Evolutionary conservation across 2,113 vertebrate genomes (phyloP).

Genomic region (Ivindomyrus marchei): DNA sequence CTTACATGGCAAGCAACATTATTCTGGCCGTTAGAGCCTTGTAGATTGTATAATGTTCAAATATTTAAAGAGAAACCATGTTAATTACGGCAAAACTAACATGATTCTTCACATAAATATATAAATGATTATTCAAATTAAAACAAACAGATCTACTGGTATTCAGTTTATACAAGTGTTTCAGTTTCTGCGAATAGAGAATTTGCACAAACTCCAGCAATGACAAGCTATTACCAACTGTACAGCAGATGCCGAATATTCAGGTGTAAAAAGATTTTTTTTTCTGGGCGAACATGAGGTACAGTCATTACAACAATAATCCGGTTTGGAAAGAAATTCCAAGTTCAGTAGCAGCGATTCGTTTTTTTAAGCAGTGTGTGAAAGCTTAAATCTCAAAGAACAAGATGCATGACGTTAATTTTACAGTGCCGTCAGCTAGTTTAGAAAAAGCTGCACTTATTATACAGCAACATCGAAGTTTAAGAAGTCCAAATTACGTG

Average conservation of each 20-base stretch:
- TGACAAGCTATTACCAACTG: slow-evolving; percentile 67
- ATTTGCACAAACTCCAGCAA: slow-evolving; percentile 52
- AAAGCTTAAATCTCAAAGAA: slow-evolving; percentile 32
- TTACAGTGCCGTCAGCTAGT: slow-evolving; percentile 47
- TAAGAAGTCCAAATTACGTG: slow-evolving; percentile 42
- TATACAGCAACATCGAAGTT: slow-evolving; percentile 47
- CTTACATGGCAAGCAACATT: slow-evolving; percentile 98
- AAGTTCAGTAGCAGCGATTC: slow-evolving; percentile 61
- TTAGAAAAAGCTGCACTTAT: slow-evolving; percentile 37
- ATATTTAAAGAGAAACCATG: slow-evolving; percentile 63
- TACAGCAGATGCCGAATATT: slow-evolving; percentile 39
- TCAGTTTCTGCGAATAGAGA: slow-evolving; percentile 29
- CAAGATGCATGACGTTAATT: slow-evolving; percentile 35
- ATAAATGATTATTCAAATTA: slow-evolving; percentile 43
- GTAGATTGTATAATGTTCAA: slow-evolving; percentile 58
- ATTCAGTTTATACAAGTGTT: slow-evolving; percentile 42
- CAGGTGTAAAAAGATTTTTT: slow-evolving; percentile 31
- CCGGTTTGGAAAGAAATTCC: slow-evolving; percentile 42
- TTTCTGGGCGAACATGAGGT: slow-evolving; percentile 28
- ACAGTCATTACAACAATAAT: slow-evolving; percentile 47
- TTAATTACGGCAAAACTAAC: slow-evolving; percentile 61
- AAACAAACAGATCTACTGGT: slow-evolving; percentile 13
- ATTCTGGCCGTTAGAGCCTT: slow-evolving; percentile 62
- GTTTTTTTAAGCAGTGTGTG: slow-evolving; percentile 42
- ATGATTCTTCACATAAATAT: slow-evolving; percentile 67